Evolutionary conservation across 2,113 vertebrate species (phyloP).

Genomic region (Cichladusa arquata): DNA sequence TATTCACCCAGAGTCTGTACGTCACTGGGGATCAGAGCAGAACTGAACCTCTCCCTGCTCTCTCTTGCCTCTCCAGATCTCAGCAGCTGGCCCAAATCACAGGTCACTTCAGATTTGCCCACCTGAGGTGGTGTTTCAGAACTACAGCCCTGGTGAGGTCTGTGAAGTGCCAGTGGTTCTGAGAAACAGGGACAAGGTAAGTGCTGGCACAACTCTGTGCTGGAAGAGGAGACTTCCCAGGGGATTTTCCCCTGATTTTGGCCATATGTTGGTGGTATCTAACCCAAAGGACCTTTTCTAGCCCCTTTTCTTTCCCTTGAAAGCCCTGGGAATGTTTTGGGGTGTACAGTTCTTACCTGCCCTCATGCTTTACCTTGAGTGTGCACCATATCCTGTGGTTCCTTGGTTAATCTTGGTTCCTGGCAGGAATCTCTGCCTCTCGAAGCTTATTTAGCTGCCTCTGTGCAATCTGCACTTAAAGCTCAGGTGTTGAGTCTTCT

Average conservation of each 20-base stretch:
- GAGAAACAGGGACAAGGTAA: slow-evolving; percentile 83
- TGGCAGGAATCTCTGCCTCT: not conserved
- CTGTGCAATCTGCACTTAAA: not conserved
- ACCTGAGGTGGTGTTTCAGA: slow-evolving; percentile 86
- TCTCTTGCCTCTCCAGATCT: slow-evolving; percentile 71
- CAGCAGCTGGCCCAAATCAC: slow-evolving; percentile 71
- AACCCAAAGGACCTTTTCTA: not conserved
- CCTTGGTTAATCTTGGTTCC: not conserved
- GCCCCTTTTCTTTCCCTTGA: not conserved
- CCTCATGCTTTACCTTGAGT: fast-evolving
- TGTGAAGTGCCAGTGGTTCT: slow-evolving; percentile 78
- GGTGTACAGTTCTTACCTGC: not conserved
- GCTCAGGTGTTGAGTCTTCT: not conserved
- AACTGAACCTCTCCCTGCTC: not conserved
- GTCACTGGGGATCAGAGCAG: not conserved
- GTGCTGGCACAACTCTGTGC: not conserved
- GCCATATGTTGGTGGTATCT: fast-evolving
- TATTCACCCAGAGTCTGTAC: not conserved
- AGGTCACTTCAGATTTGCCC: slow-evolving; percentile 84
- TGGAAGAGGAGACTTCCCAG: not conserved
- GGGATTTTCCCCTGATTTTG: not conserved
- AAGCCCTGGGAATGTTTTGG: not conserved
- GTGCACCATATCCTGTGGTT: not conserved
- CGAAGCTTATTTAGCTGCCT: not conserved
- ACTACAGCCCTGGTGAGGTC: slow-evolving; percentile 74